These are phyloP conservation scores for Macaca nemestrina DNA, from an alignment of 2,113 vertebrate species.

Conservation along the genomic window DNA sequence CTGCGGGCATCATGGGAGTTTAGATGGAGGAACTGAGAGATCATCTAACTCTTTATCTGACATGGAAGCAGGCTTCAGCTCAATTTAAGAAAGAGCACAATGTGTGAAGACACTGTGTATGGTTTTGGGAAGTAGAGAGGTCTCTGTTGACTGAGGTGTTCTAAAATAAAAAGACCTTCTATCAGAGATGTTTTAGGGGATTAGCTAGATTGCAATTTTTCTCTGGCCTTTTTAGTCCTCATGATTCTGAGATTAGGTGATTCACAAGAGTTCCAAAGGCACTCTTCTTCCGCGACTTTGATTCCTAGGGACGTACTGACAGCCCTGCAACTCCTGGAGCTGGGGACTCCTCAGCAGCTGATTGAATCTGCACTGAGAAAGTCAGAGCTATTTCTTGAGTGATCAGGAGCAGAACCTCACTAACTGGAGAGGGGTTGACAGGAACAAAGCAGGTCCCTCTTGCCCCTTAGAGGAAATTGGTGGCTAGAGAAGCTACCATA, in stretches of 20 bases:
- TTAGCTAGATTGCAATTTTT: background rate
- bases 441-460: background rate
- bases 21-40: background rate
- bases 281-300: background rate
- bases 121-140: background rate
- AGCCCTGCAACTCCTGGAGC: too few relatives aligned
- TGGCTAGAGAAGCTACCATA: background rate
- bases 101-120: background rate
- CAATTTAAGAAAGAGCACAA: background rate
- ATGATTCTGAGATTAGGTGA: background rate
- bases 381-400: background rate
- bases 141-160: background rate
- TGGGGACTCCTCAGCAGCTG: background rate
- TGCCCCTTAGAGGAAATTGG: background rate
- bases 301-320: background rate
- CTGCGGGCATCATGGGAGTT: background rate
- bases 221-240: background rate
- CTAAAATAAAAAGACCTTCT: background rate
- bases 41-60: background rate
- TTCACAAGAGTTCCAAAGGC: background rate
- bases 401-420: background rate
- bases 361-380: background rate
- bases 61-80: background rate
- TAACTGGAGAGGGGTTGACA: rapidly evolving
- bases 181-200: background rate